Evolutionary conservation across 1,140 invertebrate species (phyloP), one percentile per base, ranked within the genome.

Genomic region (Euura saliciscinereae): DNA sequence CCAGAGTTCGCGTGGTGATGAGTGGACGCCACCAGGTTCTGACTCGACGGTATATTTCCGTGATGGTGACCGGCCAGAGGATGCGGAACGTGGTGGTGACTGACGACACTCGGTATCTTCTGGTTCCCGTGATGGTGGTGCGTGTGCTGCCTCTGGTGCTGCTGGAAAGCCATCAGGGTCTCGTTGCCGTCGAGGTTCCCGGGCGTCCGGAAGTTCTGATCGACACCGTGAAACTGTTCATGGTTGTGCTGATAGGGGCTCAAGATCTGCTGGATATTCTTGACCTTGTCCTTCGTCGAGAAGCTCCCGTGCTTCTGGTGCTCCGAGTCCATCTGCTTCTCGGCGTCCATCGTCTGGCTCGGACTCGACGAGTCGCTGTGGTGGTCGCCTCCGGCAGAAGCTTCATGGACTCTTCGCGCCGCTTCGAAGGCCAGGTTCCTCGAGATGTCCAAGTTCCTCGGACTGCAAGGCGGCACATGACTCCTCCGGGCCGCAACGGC

Each of bases 191-290:
- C 79, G 13, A 80, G 45, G 67, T 76, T 80, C 43, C 51, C 59
- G n/a, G 10, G 67, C 8, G 66, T 6, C 8, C 76, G 70, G 6
- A 75, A 79, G 46, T 80, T 78, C 42, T 80, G 79, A 8, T 13
- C 51, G n/a, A 77, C 77, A 2, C 76, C 79, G 43, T 80, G 79
- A 13, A 80, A 73, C 46, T 51, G 46, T 45, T 81, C 79, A 51
- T 78, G 79, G 76, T 81, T 79, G 45, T 80, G 79, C 65, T 81
- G 79, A 70, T 81, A 81, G 8, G 79, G 77, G 65, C 76, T 80
- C 28, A 80, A 13, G 7, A 77, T 75, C 7, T 80, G 79, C 74
- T 80, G 78, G 65, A 80, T 76, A 42, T 75, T 80, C 66, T 81
- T 80, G 51, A 78, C 65, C 42, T 81, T 80, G 11, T 81, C 79